A percentile compares a stretch with the other conserved stretches of the same genome.
phyloP scores from a whole-genome alignment of 2,113 vertebrate genomes.

The Chionomys nivalis region DNA sequence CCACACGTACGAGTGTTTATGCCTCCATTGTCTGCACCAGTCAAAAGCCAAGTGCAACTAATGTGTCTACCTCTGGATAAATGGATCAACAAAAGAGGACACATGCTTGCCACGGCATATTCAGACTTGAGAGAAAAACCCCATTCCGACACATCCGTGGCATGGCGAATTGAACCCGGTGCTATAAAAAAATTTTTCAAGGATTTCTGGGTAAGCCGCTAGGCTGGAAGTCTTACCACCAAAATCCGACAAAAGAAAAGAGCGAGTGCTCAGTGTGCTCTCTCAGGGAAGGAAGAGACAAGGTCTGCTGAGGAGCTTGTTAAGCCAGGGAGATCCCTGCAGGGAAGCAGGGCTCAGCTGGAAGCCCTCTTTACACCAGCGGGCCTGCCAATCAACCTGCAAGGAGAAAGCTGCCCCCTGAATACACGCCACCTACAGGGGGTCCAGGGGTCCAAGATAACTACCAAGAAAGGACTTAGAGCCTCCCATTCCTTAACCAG shows the following conservation, averaged over 20 bases:
- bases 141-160: neutral
- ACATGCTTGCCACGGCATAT: neutral
- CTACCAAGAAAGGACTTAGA: neutral
- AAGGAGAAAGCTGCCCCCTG: neutral
- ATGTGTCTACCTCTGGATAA: too few species aligned
- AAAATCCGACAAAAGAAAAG: neutral
- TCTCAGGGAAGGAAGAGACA: neutral
- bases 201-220: neutral
- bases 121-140: neutral
- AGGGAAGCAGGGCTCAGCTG: neutral
- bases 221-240: neutral
- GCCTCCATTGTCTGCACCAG: too few species aligned
- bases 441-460: neutral
- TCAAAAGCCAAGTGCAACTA: neutral
- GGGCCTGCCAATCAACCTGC: neutral
- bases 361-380: neutral
- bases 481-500: neutral
- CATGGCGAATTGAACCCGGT: neutral
- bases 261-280: neutral
- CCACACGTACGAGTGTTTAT: fast-evolving
- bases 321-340: neutral
- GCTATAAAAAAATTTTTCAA: neutral
- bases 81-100: neutral
- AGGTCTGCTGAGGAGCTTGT: neutral
- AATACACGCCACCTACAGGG: neutral